Evolutionary conservation across 2,113 vertebrate species (phyloP), one percentile per base, ranked within the genome.

Genomic region (Apaloderma vittatum): DNA sequence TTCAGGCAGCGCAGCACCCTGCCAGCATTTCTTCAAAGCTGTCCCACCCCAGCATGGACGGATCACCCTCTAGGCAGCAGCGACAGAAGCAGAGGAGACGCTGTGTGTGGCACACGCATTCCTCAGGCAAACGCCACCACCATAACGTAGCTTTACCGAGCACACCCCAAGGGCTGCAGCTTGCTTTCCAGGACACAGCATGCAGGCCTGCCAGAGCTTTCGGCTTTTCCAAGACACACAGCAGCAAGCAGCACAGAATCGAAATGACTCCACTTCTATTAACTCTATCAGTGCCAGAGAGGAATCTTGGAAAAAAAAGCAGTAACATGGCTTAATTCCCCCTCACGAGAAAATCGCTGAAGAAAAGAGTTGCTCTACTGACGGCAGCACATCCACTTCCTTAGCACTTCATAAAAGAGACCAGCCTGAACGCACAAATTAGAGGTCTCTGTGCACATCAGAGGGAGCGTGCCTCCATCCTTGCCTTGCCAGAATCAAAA

Each of bases 171-270:
- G 65, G 82, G 80, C 70, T 91, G 4, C 8, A 81, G 94, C 36
- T 66, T 66, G 88, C 93, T 94, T 91, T 97, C 88, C 94, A 95
- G 91, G 86, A 72, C 84, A 82, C n/a, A 17, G 80, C 83, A 76
- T 0, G 0, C 26, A 80, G 79, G 81, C 71, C 83, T 94, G 76
- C 74, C 93, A 86, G 58, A 58, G 72, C 8, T 0, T 72, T 91
- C n/a, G 37, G 86, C 77, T 94, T 91, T 91, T 94, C 86, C 91
- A 89, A 95, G 91, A 58, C 73, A 82, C 83, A 88, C 4, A 94
- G 80, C 72, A 85, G 37, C 0, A 1, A 94, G 81, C 29, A 57
- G 86, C 72, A 72, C 8, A 88, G 90, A 90, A 94, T 59, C 13
- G 6, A 86, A 95, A 92, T 72, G 48, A 86, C 72, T 92, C 45